A percentile compares a stretch with the other conserved stretches of the same genome.
Evolutionary conservation across 2,113 vertebrate genomes (phyloP).

Genomic region (Gallinago media): DNA sequence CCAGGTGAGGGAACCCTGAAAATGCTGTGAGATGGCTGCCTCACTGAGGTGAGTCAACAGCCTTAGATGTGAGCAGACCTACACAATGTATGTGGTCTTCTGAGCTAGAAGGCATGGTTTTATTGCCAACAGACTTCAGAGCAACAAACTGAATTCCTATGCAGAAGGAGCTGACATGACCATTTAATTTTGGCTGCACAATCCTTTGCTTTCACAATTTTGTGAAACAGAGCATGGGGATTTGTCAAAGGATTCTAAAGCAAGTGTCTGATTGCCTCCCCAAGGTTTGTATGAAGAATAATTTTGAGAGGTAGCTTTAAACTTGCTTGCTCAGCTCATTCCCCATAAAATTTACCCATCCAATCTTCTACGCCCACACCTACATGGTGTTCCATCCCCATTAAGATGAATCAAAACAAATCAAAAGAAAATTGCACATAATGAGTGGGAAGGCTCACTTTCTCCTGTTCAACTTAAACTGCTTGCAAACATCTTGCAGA

Average conservation of each 20-base stretch:
- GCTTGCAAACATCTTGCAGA: background rate
- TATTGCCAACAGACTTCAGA: background rate
- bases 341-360: constrained; percentile 23
- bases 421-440: constrained; percentile 62
- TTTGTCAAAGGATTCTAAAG: constrained; percentile 30
- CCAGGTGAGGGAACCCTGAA: background rate
- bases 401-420: constrained; percentile 55
- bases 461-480: constrained; percentile 37
- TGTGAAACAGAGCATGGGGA: background rate
- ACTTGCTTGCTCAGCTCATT: constrained; percentile 53
- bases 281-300: background rate
- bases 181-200: constrained; percentile 13
- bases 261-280: constrained; percentile 13
- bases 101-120: background rate
- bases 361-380: constrained; percentile 10
- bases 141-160: background rate
- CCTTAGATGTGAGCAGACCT: background rate
- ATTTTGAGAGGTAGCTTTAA: constrained; percentile 25
- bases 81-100: background rate
- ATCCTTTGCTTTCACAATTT: background rate
- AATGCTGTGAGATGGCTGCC: background rate
- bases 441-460: constrained; percentile 58
- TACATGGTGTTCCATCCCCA: constrained; percentile 38
- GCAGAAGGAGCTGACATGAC: background rate
- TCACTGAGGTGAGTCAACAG: background rate